Evolutionary conservation across 2,888 invertebrate species (phyloP), one percentile per base, ranked within the genome.

Genomic region (Cosmopolites sordidus): DNA sequence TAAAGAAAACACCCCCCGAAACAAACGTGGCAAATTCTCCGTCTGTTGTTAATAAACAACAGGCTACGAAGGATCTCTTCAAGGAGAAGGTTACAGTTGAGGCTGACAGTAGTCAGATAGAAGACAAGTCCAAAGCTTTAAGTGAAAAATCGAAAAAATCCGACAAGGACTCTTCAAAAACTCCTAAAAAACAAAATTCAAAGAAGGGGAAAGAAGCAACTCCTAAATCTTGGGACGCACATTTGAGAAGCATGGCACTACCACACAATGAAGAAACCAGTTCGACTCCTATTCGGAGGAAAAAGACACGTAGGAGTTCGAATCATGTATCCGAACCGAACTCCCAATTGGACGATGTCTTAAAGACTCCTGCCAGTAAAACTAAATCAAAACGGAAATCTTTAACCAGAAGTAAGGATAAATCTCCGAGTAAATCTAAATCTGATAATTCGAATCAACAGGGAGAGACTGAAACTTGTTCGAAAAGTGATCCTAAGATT

Each of bases 1-100:
- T 49, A 15, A 18, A 46, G 40, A 56, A 42, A 22, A 49, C 54
- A 9, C 33, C 33, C 18, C 22, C 51, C 12, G 51, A 56, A 44
- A 12, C 33, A 9, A 2, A n/a, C n/a, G n/a, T 33, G n/a, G 33
- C n/a, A 3, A 43, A 12, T 30, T 51, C 49, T 1, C 54, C 51
- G 1, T 37, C 48, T 16, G 33, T 15, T 27, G 11, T 18, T 3
- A 49, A 52, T 44, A 58, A 55, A 41, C 50, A 58, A 39, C 44
- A 53, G 14, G 58, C 54, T 14, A 16, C 52, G 9, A 56, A 56
- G 16, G 56, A 56, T 33, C 22, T 56, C n/a, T 57, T 53, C 33
- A 48, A 44, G 15, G 37, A 30, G 16, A 48, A 37, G 1, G 5
- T 15, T 14, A 30, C 43, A 22, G 41, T 47, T 38, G 30, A 41